These are phyloP conservation scores for Notothenia rossii DNA, from an alignment of 2,113 vertebrate species.

Conservation along the genomic window DNA sequence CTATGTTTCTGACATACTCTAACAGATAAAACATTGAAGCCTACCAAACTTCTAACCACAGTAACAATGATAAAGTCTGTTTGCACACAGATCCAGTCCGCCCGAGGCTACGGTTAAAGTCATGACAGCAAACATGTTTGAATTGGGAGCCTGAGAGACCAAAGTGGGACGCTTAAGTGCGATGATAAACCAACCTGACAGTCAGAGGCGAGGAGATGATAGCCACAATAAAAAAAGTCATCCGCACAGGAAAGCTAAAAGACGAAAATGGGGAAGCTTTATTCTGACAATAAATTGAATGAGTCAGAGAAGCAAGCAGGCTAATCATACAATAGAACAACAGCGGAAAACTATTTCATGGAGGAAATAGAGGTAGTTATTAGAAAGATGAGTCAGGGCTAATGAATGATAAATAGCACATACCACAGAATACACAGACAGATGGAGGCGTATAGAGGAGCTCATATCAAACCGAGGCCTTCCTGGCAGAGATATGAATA, in stretches of 20 bases:
- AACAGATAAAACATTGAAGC: constrained; percentile 6
- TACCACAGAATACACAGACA: constrained; percentile 55
- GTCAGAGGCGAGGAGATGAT: constrained; percentile 34
- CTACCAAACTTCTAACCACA: constrained; percentile 21
- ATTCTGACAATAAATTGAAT: constrained; percentile 47
- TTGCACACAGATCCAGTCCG: constrained; percentile 25
- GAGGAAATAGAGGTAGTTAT: constrained; percentile 66
- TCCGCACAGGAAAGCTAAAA: constrained; percentile 10
- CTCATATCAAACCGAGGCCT: constrained; percentile 57
- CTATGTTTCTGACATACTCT: background rate
- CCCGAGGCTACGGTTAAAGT: constrained; percentile 36
- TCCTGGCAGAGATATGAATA: constrained; percentile 59
- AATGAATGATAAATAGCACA: constrained; percentile 67
- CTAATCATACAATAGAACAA: constrained; percentile 50
- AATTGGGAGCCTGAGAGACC: constrained; percentile 28
- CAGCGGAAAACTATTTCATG: constrained; percentile 46
- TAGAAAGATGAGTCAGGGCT: constrained; percentile 70
- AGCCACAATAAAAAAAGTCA: constrained; percentile 35
- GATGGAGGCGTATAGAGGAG: constrained; percentile 62
- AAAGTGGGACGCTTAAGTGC: constrained; percentile 26
- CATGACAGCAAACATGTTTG: constrained; percentile 24
- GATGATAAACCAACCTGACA: constrained; percentile 45
- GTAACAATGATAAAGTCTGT: constrained; percentile 1
- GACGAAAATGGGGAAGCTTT: constrained; percentile 35
- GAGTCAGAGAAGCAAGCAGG: constrained; percentile 34